Base-by-base conservation (phyloP, 2,113 vertebrate species). In the Bungarus multicinctus region DNA sequence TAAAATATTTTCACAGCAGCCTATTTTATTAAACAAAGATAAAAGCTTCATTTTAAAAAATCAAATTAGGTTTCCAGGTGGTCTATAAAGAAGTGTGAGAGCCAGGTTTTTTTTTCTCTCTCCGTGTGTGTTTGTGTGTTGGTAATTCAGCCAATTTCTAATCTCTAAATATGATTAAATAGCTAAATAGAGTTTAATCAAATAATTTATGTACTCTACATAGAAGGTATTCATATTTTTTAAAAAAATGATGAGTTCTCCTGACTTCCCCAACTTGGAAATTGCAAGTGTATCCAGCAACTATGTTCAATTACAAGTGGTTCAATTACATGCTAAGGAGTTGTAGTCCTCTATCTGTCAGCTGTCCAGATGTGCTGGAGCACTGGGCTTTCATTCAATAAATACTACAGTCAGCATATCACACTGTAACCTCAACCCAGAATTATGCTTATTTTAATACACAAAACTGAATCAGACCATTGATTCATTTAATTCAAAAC, bases 31-130 rank as follows among this genome's bases (percentile, higher is more conserved):
- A 69, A 87, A 69, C 18, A 93, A 54, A 86, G 20, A 90, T 39
- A 58, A 52, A 52, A 52, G 50, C 10, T 52, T 52, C 50, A 52
- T 69, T n/a, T 69, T 4, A 47, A 81, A 88, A 39, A 55, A 88
- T 52, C 7, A 74, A 93, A 93, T 90, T 87, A 93, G 69, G 74
- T 30, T 55, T 91, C 50, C 87, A 89, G 89, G 89, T 91, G 92
- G 89, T 88, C 89, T 91, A 54, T 45, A 55, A 90, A 23, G 16
- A 55, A 54, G 27, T 53, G 11, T 55, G 25, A 58, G 39, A 23
- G 11, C 69, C 74, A 50, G 11, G 25, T 55, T 69, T 55, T 39
- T 54, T 20, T 55, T 27, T n/a, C 43, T 47, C 43, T 47, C 23
- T 81, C 6, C 16, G 1, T 85, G 39, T 89, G 39, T 47, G 81